phyloP scores from a whole-genome alignment of 2,113 vertebrate species.

The Eubucco bourcierii region DNA sequence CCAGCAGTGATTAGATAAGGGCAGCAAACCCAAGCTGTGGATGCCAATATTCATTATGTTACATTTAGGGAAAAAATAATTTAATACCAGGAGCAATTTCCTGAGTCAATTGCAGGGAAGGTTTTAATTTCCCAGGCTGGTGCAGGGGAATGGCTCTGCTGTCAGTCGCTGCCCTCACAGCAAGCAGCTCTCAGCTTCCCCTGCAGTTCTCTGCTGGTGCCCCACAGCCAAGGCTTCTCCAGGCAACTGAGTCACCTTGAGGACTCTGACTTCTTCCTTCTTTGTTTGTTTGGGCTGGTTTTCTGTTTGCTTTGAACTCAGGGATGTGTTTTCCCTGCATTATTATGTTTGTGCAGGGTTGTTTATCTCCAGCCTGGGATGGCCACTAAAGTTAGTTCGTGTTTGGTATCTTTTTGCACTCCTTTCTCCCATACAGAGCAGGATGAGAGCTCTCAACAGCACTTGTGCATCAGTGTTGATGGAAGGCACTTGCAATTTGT shows the following conservation, averaged over 20 bases:
- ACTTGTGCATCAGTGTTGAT: neutral
- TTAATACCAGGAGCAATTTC: slow-evolving; percentile 41
- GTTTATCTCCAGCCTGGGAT: neutral
- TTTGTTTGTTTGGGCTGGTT: neutral
- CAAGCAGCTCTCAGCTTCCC: slow-evolving; percentile 16
- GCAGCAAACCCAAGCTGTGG: neutral
- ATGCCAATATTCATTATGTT: slow-evolving; percentile 50
- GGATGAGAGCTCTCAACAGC: neutral
- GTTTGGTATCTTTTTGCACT: neutral
- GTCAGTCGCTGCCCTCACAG: slow-evolving; percentile 29
- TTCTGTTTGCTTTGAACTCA: neutral
- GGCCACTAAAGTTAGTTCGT: neutral
- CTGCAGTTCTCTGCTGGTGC: neutral
- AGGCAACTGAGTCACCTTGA: neutral
- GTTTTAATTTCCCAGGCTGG: slow-evolving; percentile 63
- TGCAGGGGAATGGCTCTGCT: slow-evolving; percentile 52
- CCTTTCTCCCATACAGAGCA: neutral
- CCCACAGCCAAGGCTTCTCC: neutral
- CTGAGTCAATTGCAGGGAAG: slow-evolving; percentile 4
- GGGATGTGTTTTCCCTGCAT: neutral
- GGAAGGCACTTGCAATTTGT: neutral
- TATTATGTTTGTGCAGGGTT: neutral
- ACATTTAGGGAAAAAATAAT: slow-evolving; percentile 18
- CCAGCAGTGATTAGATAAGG: neutral
- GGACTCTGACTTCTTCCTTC: neutral